phyloP scores from a whole-genome alignment of 1,140 invertebrate genomes.

The Halictus rubicundus region DNA sequence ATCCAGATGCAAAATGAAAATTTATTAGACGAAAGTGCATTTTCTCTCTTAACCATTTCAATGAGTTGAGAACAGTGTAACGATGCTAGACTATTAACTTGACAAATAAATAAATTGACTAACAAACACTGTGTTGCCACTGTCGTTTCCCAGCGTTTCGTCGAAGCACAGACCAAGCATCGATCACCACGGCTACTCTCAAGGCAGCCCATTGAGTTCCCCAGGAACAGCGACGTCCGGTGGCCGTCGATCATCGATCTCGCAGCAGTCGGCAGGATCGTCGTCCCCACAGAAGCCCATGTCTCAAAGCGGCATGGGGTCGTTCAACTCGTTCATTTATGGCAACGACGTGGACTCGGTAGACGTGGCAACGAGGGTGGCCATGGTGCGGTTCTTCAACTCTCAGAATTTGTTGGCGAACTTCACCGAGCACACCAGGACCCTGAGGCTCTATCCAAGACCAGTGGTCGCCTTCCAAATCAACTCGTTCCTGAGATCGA shows the following conservation, averaged over 20 bases:
- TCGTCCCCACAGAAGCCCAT: slow-evolving; percentile 49
- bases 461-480: slow-evolving; percentile 99
- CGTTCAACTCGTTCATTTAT: slow-evolving; percentile 94
- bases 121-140: too few relatives aligned
- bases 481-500: slow-evolving; percentile 97
- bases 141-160: slow-evolving; percentile 62
- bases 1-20: too few relatives aligned
- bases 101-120: too few relatives aligned
- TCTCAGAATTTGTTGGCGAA: slow-evolving; percentile 98
- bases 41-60: too few relatives aligned
- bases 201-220: slow-evolving; percentile 65
- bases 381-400: slow-evolving; percentile 99
- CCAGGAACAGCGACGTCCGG: slow-evolving; percentile 67
- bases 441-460: slow-evolving; percentile 96
- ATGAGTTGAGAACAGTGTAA: too few relatives aligned
- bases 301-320: slow-evolving; percentile 67
- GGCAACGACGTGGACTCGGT: slow-evolving; percentile 98
- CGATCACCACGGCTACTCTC: slow-evolving; percentile 54
- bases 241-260: slow-evolving; percentile 73
- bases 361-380: slow-evolving; percentile 98
- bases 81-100: too few relatives aligned
- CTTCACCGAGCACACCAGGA: slow-evolving; percentile 98
- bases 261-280: slow-evolving; percentile 55
- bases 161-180: slow-evolving; percentile 72
- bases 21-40: too few relatives aligned